phyloP scores from a whole-genome alignment of 2,797 vertebrate species.

The Hephaestus fuliginosus region DNA sequence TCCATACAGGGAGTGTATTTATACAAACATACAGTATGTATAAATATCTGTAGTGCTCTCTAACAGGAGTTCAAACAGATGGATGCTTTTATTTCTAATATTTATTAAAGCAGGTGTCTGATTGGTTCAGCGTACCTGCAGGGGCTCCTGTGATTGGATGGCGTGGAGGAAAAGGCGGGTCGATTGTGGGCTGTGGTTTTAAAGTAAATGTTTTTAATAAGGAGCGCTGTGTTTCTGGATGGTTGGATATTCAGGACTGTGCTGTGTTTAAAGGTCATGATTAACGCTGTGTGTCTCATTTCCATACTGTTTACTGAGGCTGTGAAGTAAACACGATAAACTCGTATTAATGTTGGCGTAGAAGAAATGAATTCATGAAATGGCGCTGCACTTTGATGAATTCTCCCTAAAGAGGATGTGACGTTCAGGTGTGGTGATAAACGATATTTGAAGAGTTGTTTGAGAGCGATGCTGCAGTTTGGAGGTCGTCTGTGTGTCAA shows the following conservation, averaged over 20 bases:
- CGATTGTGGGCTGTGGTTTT: not conserved
- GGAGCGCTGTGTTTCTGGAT: conserved; percentile 30
- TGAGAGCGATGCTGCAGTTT: not conserved
- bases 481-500: too few species aligned
- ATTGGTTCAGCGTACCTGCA: conserved; percentile 39
- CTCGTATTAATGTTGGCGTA: not conserved
- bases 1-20: not conserved
- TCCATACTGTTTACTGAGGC: not conserved
- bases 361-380: not conserved
- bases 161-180: not conserved
- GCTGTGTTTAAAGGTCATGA: conserved; percentile 25
- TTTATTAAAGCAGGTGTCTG: not conserved
- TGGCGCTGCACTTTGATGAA: not conserved
- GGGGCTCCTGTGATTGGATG: conserved; percentile 55
- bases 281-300: not conserved
- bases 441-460: not conserved
- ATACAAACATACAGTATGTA: conserved; percentile 5
- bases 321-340: not conserved
- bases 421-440: not conserved
- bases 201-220: conserved; percentile 26
- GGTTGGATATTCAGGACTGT: conserved; percentile 12
- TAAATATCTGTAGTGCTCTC: not conserved
- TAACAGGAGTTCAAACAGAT: too few species aligned
- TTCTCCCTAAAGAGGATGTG: too few species aligned
- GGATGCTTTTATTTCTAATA: too few species aligned